phyloP scores from a whole-genome alignment of 2,888 invertebrate genomes.

The Scaptomyza polygonia region DNA sequence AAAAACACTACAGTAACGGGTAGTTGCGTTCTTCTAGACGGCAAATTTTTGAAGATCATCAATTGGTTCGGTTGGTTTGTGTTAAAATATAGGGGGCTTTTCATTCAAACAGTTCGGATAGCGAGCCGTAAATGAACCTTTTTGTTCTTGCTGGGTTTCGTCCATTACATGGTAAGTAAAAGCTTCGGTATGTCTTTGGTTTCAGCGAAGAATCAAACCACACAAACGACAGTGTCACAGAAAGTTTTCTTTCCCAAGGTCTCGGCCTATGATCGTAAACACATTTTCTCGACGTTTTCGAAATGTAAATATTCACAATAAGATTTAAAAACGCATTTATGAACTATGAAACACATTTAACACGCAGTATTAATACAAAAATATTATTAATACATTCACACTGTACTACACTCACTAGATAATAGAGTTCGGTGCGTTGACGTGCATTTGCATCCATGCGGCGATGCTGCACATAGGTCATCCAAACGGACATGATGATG shows the following conservation, averaged over 20 bases:
- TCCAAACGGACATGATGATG: slow-evolving; percentile 86
- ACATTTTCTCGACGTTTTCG: too few relatives aligned
- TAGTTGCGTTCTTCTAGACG: too few relatives aligned
- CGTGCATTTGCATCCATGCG: slow-evolving; percentile 77
- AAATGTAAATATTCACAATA: neutral
- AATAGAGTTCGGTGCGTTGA: slow-evolving; percentile 82
- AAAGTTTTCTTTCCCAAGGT: too few relatives aligned
- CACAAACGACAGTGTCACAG: neutral
- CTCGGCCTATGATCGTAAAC: too few relatives aligned
- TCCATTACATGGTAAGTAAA: neutral
- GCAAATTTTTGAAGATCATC: too few relatives aligned
- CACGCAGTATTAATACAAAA: slow-evolving; percentile 1
- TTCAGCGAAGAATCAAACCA: neutral
- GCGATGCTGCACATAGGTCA: slow-evolving; percentile 86
- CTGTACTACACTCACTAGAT: slow-evolving; percentile 84
- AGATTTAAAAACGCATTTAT: neutral
- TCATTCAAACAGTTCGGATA: too few relatives aligned
- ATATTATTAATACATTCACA: too few relatives aligned
- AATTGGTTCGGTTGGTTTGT: too few relatives aligned
- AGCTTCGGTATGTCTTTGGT: neutral
- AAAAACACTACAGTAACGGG: too few relatives aligned
- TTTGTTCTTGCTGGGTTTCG: neutral
- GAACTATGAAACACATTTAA: neutral
- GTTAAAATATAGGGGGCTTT: too few relatives aligned
- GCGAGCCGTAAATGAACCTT: neutral